Conservation (phyloP, 2,113 vertebrate species). For the Dipodomys ordii region DNA sequence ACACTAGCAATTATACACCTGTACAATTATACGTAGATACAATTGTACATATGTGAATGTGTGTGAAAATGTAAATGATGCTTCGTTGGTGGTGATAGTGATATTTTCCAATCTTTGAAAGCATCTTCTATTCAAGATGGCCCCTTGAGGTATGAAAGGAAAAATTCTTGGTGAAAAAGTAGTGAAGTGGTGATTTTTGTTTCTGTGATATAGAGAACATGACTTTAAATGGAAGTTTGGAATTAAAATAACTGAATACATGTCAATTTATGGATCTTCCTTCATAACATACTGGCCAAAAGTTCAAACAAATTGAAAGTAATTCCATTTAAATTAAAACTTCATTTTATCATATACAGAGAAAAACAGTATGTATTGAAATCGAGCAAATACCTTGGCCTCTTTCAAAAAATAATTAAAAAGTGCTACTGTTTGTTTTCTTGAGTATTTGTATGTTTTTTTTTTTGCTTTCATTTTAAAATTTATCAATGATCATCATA, state of each 20-base stretch:
- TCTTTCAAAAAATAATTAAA: background rate
- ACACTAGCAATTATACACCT: background rate
- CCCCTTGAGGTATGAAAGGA: conserved; percentile 33
- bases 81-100: conserved; percentile 25
- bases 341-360: conserved; percentile 9
- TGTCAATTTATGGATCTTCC: background rate
- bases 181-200: background rate
- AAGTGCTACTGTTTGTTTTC: background rate
- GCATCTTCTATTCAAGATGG: conserved; percentile 54
- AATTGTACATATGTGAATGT: background rate
- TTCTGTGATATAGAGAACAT: conserved; percentile 44
- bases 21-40: background rate
- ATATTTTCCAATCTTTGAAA: conserved; percentile 55
- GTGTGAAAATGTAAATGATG: conserved; percentile 7
- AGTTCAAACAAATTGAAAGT: conserved; percentile 21
- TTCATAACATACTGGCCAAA: background rate
- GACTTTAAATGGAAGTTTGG: background rate
- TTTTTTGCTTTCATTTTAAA: background rate
- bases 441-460: background rate
- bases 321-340: conserved; percentile 17
- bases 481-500: background rate
- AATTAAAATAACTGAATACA: conserved; percentile 26
- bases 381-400: background rate
- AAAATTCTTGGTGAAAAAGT: conserved; percentile 49
- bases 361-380: background rate